phyloP scores from a whole-genome alignment of 2,113 vertebrate genomes.

The Grammomys surdaster region DNA sequence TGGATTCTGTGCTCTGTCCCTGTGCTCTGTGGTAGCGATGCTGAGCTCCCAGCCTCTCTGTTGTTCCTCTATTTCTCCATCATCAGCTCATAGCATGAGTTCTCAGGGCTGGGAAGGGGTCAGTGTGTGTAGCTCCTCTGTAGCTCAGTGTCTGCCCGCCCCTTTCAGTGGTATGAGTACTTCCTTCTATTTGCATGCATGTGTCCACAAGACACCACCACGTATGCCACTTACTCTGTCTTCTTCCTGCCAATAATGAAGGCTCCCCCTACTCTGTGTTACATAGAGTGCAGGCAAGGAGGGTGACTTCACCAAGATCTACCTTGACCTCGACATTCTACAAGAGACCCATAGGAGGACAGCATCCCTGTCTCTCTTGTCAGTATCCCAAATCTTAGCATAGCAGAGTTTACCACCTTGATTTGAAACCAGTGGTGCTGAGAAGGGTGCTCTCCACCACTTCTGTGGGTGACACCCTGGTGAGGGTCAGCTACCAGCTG shows the following conservation, averaged over 20 bases:
- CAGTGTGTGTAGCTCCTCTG: too few relatives aligned
- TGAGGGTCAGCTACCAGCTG: background rate
- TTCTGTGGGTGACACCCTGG: background rate
- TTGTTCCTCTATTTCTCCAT: rapidly evolving
- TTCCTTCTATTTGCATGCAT: background rate
- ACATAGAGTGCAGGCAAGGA: background rate
- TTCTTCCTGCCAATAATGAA: background rate
- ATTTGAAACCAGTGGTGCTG: background rate
- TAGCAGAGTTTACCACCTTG: background rate
- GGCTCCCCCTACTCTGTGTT: rapidly evolving
- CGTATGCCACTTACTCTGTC: too few relatives aligned
- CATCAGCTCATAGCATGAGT: background rate
- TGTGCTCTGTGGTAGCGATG: background rate
- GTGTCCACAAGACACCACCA: too few relatives aligned
- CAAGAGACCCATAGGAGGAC: background rate
- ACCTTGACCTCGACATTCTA: background rate
- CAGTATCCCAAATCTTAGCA: rapidly evolving
- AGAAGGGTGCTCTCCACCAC: background rate
- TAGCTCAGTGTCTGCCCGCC: background rate
- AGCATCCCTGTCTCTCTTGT: background rate
- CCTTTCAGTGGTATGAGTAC: background rate
- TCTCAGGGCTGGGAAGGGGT: background rate
- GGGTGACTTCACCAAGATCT: background rate
- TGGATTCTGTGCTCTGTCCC: background rate
- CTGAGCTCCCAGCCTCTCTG: background rate